Base-by-base conservation (phyloP, 1,140 invertebrate genomes). In the Lanistes nyassanus region DNA sequence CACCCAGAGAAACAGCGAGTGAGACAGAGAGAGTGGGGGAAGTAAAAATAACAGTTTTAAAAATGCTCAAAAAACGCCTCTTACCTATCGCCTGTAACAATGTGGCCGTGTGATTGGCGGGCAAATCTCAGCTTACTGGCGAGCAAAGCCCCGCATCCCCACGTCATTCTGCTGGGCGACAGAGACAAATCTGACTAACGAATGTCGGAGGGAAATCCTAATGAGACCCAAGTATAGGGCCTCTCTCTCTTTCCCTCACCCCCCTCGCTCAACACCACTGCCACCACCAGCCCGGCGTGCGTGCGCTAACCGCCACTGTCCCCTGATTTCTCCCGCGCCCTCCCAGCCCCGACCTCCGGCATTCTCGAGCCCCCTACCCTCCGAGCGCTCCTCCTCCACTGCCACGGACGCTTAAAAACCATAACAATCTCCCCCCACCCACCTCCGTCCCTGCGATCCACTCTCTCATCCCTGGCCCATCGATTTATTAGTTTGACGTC, bases 401-500 rank as follows among this genome's bases (percentile, higher is more conserved):
- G n/a, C 26, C 37, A 66, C 42, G 37, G 42, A 11, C 21, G 34
- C 11, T n/a, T 66, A 42, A n/a, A 39, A 19, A 66, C 19, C 36
- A 39, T 42, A 42, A 39, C 23, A 66, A 39, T 66, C 42, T 39
- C 26, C n/a, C 53, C 29, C 29, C 31, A 47, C 34, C 56, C 9
- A 34, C 53, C 26, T n/a, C 36, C 3, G 56, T 34, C 56, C 19
- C 42, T 60, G 23, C 23, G 56, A 60, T 21, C 56, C 55, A 39
- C 58, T 29, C 34, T 42, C 34, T 58, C 26, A 36, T 29, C 29
- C n/a, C 39, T 26, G 26, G 55, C 55, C 36, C 56, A 76, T 76
- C 53, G 62, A 69, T 68, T 69, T 69, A 69, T 76, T 69, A 69
- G 65, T 69, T 75, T 76, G 74, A 76, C 74, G 74, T 76, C 74